These are phyloP conservation scores for Hyposoter dolosus DNA, from an alignment of 2,888 invertebrate genomes.

Conservation along the genomic window DNA sequence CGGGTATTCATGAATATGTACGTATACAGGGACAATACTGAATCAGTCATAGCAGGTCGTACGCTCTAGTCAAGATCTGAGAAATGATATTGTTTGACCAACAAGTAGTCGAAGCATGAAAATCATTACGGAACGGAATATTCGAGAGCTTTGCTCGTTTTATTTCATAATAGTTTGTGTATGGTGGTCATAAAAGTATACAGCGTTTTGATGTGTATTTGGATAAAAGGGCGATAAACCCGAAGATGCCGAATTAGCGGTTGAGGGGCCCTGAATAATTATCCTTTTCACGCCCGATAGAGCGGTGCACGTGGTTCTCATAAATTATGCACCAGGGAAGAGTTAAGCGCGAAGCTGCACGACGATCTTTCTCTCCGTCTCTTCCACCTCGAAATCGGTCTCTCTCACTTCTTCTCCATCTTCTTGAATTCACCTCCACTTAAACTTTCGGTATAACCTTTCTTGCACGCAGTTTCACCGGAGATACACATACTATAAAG, in stretches of 20 bases:
- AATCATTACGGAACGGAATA: background rate
- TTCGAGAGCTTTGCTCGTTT: slow-evolving; percentile 9
- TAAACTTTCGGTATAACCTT: slow-evolving; percentile 66
- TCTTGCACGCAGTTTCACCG: slow-evolving; percentile 61
- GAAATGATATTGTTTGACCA: slow-evolving; percentile 62
- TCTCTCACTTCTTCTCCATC: slow-evolving; percentile 39
- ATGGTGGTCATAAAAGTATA: slow-evolving; percentile 19
- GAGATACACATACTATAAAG: slow-evolving; percentile 39
- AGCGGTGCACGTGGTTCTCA: slow-evolving; percentile 65
- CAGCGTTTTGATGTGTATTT: background rate
- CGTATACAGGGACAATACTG: background rate
- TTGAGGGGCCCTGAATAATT: slow-evolving; percentile 64
- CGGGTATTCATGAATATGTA: background rate
- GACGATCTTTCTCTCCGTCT: slow-evolving; percentile 50
- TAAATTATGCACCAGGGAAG: slow-evolving; percentile 67
- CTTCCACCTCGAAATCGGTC: slow-evolving; percentile 23
- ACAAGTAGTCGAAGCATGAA: slow-evolving; percentile 58
- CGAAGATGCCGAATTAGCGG: slow-evolving; percentile 67
- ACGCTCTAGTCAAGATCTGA: slow-evolving; percentile 44
- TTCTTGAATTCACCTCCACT: slow-evolving; percentile 57
- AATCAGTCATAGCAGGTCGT: background rate
- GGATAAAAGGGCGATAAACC: slow-evolving; percentile 52
- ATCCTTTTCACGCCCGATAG: slow-evolving; percentile 68
- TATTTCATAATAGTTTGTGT: slow-evolving; percentile 4
- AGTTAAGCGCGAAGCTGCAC: slow-evolving; percentile 54